These are phyloP conservation scores for Phalacrocorax pelagicus DNA, from an alignment of 2,113 vertebrate species.

Conservation along the genomic window DNA sequence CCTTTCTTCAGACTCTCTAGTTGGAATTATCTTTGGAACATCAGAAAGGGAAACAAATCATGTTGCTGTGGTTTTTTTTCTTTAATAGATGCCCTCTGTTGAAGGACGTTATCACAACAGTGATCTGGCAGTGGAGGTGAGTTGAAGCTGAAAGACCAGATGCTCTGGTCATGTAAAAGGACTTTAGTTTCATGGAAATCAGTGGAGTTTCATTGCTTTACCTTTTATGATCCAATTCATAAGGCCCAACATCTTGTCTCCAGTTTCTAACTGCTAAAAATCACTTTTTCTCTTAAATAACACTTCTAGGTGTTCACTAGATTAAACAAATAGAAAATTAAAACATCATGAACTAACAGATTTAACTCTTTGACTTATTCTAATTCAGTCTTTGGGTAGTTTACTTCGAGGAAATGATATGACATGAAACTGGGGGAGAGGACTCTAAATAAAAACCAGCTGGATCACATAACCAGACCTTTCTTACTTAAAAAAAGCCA, in stretches of 20 bases:
- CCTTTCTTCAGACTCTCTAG: neutral
- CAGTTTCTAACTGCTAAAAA: neutral
- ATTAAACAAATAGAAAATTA: neutral
- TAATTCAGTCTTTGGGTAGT: neutral
- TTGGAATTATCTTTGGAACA: neutral
- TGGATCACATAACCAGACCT: neutral
- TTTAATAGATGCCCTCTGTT: neutral
- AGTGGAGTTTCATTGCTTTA: neutral
- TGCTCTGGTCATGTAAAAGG: constrained; percentile 13
- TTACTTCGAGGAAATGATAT: neutral
- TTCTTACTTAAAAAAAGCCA: neutral
- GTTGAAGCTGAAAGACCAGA: constrained; percentile 17
- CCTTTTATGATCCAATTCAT: neutral
- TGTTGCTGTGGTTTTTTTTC: neutral
- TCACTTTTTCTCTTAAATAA: neutral
- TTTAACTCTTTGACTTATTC: neutral
- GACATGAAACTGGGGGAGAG: neutral
- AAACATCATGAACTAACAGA: neutral
- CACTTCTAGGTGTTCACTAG: neutral
- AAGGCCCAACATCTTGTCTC: neutral
- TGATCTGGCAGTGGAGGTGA: constrained; percentile 1
- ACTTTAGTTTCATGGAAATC: neutral
- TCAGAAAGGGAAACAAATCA: neutral
- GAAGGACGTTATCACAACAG: neutral
- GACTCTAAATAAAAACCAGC: neutral